phyloP scores from a whole-genome alignment of 2,797 vertebrate species.

The Hozukius guyotensis region DNA sequence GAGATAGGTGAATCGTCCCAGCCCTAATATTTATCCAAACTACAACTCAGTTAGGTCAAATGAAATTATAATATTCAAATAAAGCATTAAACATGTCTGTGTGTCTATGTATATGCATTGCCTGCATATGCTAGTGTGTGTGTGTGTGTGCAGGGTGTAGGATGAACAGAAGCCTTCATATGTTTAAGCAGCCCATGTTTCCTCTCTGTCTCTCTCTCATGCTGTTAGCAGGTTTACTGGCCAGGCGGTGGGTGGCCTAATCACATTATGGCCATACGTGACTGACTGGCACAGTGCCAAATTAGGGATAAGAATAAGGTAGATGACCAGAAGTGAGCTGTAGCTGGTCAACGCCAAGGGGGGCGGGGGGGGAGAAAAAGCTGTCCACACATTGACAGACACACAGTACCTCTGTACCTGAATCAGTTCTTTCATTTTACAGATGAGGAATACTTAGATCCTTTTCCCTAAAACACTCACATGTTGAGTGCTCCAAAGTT shows the following conservation, averaged over 20 bases:
- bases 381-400: background rate
- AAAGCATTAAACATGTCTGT: background rate
- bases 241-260: constrained; percentile 72
- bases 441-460: background rate
- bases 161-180: constrained; percentile 41
- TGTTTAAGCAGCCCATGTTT: constrained; percentile 39
- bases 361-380: no score
- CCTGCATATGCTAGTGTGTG: background rate
- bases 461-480: background rate
- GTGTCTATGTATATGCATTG: background rate
- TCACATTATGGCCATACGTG: constrained; percentile 74
- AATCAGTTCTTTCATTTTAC: background rate
- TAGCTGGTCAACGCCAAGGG: background rate
- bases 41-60: background rate
- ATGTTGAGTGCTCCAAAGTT: background rate
- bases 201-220: constrained; percentile 33
- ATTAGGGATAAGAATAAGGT: constrained; percentile 67
- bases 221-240: constrained; percentile 71
- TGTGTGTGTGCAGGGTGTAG: background rate
- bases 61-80: constrained; percentile 19
- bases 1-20: no score
- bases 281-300: constrained; percentile 51
- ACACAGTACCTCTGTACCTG: background rate
- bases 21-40: background rate
- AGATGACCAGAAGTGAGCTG: constrained; percentile 27